A percentile compares a stretch with the other conserved stretches of the same genome.
phyloP scores from a whole-genome alignment of 2,888 invertebrate species.

The Aphidoletes aphidimyza region DNA sequence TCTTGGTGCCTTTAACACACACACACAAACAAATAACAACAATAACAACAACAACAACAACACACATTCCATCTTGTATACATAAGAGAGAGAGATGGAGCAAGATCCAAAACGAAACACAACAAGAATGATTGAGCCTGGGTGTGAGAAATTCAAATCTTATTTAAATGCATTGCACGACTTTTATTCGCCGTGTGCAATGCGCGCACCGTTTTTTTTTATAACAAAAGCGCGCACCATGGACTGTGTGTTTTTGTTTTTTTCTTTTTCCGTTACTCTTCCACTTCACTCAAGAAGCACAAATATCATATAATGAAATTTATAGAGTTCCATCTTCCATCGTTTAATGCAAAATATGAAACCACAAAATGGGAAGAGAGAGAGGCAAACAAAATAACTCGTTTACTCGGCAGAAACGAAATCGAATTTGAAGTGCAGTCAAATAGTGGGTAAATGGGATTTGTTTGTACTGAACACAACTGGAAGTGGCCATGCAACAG shows the following conservation, averaged over 20 bases:
- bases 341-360: not conserved
- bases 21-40: too few species aligned
- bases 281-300: not conserved
- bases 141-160: slow-evolving; percentile 51
- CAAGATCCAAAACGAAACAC: too few species aligned
- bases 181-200: slow-evolving; percentile 42
- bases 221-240: slow-evolving; percentile 15
- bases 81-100: not conserved
- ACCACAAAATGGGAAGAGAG: not conserved
- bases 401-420: slow-evolving; percentile 2
- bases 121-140: not conserved
- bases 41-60: too few species aligned
- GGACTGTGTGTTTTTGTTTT: not conserved
- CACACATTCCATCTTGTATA: not conserved
- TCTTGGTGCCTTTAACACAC: not conserved
- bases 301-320: not conserved
- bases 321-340: slow-evolving; percentile 43
- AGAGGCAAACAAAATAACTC: slow-evolving; percentile 7
- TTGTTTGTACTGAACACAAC: not conserved
- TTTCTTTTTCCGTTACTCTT: not conserved
- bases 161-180: slow-evolving; percentile 51
- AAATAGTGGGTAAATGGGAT: slow-evolving; percentile 52
- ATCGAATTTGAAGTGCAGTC: slow-evolving; percentile 40
- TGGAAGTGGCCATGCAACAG: not conserved
- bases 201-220: not conserved